These are phyloP conservation scores for Oedothorax gibbosus DNA, from an alignment of 1,140 invertebrate genomes.

Conservation along the genomic window DNA sequence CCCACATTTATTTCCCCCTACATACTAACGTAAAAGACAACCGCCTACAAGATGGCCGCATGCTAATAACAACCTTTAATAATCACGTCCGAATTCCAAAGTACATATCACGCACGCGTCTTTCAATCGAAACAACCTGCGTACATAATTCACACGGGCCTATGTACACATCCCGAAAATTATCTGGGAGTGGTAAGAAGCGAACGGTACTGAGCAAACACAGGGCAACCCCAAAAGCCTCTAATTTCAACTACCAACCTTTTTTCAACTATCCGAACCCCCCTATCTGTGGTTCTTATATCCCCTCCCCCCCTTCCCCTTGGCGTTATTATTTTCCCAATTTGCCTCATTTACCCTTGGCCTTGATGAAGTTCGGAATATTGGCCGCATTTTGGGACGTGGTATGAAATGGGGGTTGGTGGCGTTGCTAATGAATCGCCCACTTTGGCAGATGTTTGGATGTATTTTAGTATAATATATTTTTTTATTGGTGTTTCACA, in stretches of 20 bases:
- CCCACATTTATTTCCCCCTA: too few relatives aligned
- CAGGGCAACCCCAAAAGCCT: slow-evolving; percentile 50
- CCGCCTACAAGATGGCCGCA: too few relatives aligned
- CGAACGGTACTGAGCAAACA: slow-evolving; percentile 53
- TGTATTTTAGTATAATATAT: too few relatives aligned
- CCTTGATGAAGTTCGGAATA: slow-evolving; percentile 51
- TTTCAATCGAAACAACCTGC: not conserved
- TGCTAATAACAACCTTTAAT: too few relatives aligned
- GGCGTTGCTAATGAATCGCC: not conserved
- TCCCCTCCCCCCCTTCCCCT: not conserved
- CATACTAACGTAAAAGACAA: too few relatives aligned
- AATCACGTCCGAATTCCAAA: too few relatives aligned
- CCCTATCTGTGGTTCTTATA: not conserved
- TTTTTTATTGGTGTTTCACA: too few relatives aligned
- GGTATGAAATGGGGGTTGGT: not conserved
- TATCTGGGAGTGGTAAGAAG: slow-evolving; percentile 49
- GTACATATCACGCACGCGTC: not conserved
- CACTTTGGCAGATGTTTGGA: not conserved
- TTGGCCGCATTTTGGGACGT: slow-evolving; percentile 37
- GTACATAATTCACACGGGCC: slow-evolving; percentile 40
- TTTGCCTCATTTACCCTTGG: slow-evolving; percentile 58
- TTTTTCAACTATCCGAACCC: slow-evolving; percentile 5
- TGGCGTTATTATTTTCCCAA: slow-evolving; percentile 39
- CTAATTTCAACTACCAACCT: slow-evolving; percentile 58
- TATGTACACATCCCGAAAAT: slow-evolving; percentile 59